phyloP scores from a whole-genome alignment of 35 echinoderm and acorn worm species.

The Strongylocentrotus purpuratus region DNA sequence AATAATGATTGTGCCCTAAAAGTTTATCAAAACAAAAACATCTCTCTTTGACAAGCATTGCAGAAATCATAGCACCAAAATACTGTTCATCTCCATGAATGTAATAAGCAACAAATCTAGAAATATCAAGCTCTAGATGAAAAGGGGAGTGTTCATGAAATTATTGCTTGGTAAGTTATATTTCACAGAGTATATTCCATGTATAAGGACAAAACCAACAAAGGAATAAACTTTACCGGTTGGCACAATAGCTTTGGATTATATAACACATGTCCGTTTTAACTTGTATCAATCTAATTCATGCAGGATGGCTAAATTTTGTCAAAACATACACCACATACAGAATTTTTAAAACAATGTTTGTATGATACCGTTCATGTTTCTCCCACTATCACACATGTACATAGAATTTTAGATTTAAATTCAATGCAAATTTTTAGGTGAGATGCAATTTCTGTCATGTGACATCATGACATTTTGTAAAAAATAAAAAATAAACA shows the following conservation, averaged over 20 bases:
- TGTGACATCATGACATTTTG: too few relatives aligned
- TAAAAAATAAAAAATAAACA: too few relatives aligned
- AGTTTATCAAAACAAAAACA: too few relatives aligned
- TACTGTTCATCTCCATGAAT: not conserved
- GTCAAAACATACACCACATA: not conserved
- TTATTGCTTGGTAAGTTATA: not conserved
- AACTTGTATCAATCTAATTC: not conserved
- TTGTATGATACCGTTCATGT: too few relatives aligned
- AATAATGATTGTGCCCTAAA: too few relatives aligned
- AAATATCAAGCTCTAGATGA: not conserved
- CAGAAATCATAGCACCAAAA: not conserved
- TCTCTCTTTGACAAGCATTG: not conserved
- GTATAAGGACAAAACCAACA: not conserved
- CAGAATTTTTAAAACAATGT: not conserved
- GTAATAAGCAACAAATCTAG: not conserved
- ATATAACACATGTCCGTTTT: too few relatives aligned
- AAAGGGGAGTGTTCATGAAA: not conserved
- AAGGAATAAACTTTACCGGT: too few relatives aligned
- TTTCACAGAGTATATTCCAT: not conserved
- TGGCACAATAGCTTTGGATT: too few relatives aligned
- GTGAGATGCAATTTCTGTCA: too few relatives aligned
- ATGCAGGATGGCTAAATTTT: not conserved
- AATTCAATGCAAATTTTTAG: too few relatives aligned
- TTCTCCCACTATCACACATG: too few relatives aligned
- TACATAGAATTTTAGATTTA: too few relatives aligned